Conservation (phyloP, 2,797 vertebrate genomes). For the Carapus acus region DNA sequence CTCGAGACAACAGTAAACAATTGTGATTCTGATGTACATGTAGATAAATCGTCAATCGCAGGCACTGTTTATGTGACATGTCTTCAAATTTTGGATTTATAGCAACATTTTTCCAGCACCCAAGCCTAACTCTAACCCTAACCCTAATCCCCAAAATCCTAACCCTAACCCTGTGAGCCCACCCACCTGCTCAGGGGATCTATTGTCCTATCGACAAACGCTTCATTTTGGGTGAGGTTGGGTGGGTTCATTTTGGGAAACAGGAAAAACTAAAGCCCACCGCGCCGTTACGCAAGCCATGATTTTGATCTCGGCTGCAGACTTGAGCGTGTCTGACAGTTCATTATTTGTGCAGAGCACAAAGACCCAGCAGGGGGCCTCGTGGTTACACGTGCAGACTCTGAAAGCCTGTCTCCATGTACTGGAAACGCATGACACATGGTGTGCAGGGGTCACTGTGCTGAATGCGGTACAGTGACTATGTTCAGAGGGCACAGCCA, state of each 20-base stretch:
- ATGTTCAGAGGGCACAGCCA: constrained; percentile 44
- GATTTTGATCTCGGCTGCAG: constrained; percentile 36
- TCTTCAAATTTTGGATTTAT: too few species aligned
- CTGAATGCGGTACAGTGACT: constrained; percentile 43
- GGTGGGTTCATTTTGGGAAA: constrained; percentile 8
- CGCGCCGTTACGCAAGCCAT: constrained; percentile 43
- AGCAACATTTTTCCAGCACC: too few species aligned
- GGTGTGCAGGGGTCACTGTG: constrained; percentile 30
- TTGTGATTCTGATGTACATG: too few species aligned
- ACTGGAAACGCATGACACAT: not conserved
- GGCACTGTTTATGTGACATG: too few species aligned
- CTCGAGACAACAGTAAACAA: too few species aligned
- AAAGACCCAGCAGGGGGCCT: constrained; percentile 23
- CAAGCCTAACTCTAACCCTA: too few species aligned
- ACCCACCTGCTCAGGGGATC: too few species aligned
- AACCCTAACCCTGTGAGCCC: too few species aligned
- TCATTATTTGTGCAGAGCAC: constrained; percentile 54
- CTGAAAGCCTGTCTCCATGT: constrained; percentile 1
- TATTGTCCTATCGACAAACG: too few species aligned
- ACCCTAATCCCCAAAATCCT: too few species aligned
- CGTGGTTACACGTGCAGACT: constrained; percentile 19
- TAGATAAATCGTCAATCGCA: too few species aligned
- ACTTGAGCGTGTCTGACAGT: constrained; percentile 41
- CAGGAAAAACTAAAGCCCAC: constrained; percentile 8
- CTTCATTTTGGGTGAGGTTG: too few species aligned